Conservation (phyloP, 2,797 vertebrate genomes). For the Semaprochilodus insignis region DNA sequence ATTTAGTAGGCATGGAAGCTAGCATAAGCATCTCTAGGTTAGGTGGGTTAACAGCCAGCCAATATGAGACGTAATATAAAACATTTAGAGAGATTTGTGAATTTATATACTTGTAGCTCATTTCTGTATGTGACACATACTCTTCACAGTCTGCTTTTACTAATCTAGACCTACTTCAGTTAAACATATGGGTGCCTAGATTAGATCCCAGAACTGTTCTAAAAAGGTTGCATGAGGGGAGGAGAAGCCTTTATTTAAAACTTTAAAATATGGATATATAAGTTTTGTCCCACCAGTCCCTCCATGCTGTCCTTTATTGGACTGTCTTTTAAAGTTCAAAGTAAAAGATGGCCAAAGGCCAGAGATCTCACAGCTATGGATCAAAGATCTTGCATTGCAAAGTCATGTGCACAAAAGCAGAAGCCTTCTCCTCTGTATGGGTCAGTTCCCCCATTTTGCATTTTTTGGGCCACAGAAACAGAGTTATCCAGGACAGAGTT, state of each 20-base stretch:
- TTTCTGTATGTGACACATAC: not conserved
- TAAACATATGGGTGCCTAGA: not conserved
- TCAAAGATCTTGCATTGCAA: conserved; percentile 13
- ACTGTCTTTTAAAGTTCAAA: conserved; percentile 15
- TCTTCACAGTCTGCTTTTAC: not conserved
- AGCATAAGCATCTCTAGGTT: no score
- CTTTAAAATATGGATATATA: not conserved
- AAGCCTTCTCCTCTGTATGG: conserved; percentile 5
- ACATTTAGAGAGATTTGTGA: no score
- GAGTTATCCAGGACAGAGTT: conserved; percentile 19
- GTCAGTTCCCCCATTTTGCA: conserved; percentile 24
- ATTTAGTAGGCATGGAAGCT: no score
- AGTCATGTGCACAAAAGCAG: not conserved
- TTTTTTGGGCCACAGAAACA: conserved; percentile 11
- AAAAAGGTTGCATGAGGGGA: no score
- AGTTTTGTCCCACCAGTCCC: not conserved
- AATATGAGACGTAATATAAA: no score
- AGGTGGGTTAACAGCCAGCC: no score
- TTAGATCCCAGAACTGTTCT: not conserved
- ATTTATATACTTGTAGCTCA: not conserved
- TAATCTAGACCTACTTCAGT: not conserved
- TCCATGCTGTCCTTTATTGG: conserved; percentile 6
- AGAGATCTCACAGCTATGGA: conserved; percentile 23
- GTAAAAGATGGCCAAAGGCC: conserved; percentile 1
- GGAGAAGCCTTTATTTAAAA: no score